Evolutionary conservation across 2,797 vertebrate species (phyloP).

Genomic region (Chrysocyon brachyurus): DNA sequence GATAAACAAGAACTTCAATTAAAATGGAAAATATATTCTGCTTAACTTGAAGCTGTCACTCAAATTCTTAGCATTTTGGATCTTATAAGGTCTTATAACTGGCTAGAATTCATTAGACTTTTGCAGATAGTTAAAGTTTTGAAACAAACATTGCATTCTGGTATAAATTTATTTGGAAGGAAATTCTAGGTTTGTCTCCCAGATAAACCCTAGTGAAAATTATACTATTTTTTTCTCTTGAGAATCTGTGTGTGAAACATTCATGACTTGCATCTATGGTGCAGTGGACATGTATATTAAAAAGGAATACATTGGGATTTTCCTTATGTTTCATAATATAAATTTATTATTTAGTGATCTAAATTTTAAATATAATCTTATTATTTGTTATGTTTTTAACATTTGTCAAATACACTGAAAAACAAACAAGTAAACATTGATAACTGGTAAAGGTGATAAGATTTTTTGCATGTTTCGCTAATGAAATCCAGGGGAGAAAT

Average conservation of each 20-base stretch:
- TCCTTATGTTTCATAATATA: background rate
- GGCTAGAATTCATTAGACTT: background rate
- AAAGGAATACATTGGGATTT: background rate
- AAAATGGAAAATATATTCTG: background rate
- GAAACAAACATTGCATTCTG: background rate
- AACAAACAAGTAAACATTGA: background rate
- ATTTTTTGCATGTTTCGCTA: background rate
- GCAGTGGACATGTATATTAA: background rate
- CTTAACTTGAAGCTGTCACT: background rate
- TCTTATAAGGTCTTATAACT: background rate
- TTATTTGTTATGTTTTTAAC: slow-evolving; percentile 19
- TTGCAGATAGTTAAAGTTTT: background rate
- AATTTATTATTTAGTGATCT: background rate
- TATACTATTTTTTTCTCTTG: background rate
- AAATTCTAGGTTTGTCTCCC: background rate
- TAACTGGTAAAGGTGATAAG: background rate
- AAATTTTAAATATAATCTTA: background rate
- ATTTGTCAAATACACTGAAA: background rate
- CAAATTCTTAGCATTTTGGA: slow-evolving; percentile 31
- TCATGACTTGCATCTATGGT: background rate
- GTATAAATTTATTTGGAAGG: background rate
- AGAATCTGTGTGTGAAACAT: background rate
- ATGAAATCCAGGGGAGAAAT: background rate
- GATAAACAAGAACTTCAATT: background rate
- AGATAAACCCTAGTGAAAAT: background rate